phyloP scores from a whole-genome alignment of 2,113 vertebrate species.

The Ondatra zibethicus region DNA sequence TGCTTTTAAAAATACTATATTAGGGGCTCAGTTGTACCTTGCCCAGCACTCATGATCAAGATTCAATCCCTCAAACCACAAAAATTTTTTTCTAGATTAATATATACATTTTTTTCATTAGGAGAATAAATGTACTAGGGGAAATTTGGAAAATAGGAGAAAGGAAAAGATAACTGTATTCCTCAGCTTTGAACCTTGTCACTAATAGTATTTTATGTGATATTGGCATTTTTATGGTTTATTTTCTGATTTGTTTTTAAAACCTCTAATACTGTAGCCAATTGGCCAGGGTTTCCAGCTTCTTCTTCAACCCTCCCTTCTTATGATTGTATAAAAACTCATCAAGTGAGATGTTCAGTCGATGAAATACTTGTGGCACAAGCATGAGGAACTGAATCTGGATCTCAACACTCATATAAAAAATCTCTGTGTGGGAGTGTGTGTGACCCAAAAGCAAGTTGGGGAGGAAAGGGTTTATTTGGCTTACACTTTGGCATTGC shows the following conservation, averaged over 20 bases:
- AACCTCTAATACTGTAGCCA: background rate
- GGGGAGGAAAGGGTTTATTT: too few species aligned
- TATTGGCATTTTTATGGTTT: background rate
- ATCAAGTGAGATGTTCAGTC: background rate
- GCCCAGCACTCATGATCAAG: background rate
- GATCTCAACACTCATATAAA: background rate
- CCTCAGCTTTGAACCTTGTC: background rate
- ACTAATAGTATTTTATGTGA: background rate
- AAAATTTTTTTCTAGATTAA: background rate
- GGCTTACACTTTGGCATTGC: background rate
- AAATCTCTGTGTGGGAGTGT: background rate
- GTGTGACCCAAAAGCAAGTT: too few species aligned
- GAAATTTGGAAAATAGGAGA: background rate
- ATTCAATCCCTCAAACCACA: background rate
- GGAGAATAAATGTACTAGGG: background rate
- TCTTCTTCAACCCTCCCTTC: background rate
- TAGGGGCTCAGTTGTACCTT: background rate
- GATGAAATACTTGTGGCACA: background rate
- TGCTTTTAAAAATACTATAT: background rate
- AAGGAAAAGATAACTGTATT: background rate
- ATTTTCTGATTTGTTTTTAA: background rate
- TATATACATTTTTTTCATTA: background rate
- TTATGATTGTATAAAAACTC: background rate
- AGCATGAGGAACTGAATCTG: background rate
- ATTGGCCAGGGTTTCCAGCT: background rate